phyloP scores from a whole-genome alignment of 2,797 vertebrate genomes.

The Gallinago stenura region DNA sequence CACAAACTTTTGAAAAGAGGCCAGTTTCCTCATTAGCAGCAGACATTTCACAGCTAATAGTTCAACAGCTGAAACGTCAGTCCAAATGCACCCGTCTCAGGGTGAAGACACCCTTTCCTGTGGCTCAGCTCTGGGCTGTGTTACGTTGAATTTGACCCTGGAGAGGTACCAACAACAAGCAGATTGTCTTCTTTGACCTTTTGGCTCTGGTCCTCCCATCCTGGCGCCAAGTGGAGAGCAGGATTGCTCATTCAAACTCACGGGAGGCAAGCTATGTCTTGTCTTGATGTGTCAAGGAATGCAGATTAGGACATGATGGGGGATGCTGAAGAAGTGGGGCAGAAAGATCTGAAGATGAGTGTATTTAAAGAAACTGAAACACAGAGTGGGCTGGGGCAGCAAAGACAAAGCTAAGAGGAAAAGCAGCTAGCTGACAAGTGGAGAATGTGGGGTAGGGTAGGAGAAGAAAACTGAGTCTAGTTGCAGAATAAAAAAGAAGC shows the following conservation, averaged over 20 bases:
- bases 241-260: background rate
- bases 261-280: background rate
- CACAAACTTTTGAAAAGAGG: background rate
- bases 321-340: constrained; percentile 2
- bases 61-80: background rate
- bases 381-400: constrained; percentile 5
- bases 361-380: constrained; percentile 48
- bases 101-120: background rate
- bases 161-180: background rate
- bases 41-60: background rate
- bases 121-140: background rate
- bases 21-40: background rate
- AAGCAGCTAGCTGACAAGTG: background rate
- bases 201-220: background rate
- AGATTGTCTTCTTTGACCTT: background rate
- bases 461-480: background rate
- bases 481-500: background rate
- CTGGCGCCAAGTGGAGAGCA: background rate
- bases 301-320: background rate
- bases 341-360: background rate
- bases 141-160: background rate
- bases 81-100: background rate
- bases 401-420: constrained; percentile 1
- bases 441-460: background rate
- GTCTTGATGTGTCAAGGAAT: constrained; percentile 16